Evolutionary conservation across 2,113 vertebrate species (phyloP).

Genomic region (human (Homo sapiens)): DNA sequence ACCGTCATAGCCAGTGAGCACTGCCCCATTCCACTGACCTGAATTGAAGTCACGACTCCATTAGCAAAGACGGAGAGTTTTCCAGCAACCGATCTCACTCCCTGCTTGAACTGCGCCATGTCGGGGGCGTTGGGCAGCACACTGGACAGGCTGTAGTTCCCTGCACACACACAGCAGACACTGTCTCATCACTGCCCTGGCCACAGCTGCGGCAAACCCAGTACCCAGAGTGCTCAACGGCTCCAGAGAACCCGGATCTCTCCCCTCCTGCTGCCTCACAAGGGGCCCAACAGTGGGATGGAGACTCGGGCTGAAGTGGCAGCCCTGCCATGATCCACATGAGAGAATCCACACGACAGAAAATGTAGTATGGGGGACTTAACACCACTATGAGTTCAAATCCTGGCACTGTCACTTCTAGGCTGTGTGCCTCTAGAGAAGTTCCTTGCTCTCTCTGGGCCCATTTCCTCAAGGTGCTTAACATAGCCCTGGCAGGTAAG

Average conservation of each 20-base stretch:
- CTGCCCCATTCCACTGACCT: conserved; percentile 84
- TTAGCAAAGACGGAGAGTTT: conserved; percentile 96
- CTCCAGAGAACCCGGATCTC: rapidly evolving
- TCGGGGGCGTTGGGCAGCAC: conserved; percentile 93
- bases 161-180: conserved; percentile 72
- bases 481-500: neutral
- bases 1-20: rapidly evolving
- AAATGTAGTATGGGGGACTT: neutral
- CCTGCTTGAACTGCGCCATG: conserved; percentile 95
- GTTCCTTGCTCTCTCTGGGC: neutral
- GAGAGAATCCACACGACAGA: neutral
- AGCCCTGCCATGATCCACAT: neutral
- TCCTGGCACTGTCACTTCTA: neutral
- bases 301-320: neutral
- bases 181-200: neutral
- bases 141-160: conserved; percentile 89
- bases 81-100: conserved; percentile 94
- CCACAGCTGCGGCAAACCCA: rapidly evolving
- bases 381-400: neutral
- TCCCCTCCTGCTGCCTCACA: neutral
- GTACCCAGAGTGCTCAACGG: rapidly evolving
- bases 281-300: neutral
- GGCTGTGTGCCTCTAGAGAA: neutral
- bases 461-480: neutral
- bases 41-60: conserved; percentile 95